Percentiles rank a stretch among this genome's conserved stretches.
Evolutionary conservation across 2,888 invertebrate species (phyloP).

Genomic region (Drosophila hawaiiensis): DNA sequence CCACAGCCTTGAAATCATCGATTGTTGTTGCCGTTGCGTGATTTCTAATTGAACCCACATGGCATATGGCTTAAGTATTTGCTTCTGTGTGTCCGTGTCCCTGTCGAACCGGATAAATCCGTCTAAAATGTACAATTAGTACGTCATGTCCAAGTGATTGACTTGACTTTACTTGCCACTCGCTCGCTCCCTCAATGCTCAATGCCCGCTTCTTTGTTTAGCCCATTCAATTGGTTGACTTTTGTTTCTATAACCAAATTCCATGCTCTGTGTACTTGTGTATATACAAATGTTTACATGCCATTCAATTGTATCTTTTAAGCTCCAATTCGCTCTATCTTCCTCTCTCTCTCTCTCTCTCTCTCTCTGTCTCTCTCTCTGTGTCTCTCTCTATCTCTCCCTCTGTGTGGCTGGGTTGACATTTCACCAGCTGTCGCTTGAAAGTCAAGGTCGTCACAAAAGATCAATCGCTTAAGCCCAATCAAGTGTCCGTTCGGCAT

Average conservation of each 20-base stretch:
- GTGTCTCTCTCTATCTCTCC: background rate
- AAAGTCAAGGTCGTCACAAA: slow-evolving; percentile 67
- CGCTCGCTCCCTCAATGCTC: background rate
- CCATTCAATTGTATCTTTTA: slow-evolving; percentile 38
- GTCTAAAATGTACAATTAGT: slow-evolving; percentile 67
- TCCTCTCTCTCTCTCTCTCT: slow-evolving; percentile 18
- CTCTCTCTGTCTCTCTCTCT: background rate
- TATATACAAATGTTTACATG: slow-evolving; percentile 26
- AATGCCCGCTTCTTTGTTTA: slow-evolving; percentile 27
- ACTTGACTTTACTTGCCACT: slow-evolving; percentile 40
- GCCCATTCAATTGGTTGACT: slow-evolving; percentile 36
- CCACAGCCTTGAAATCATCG: slow-evolving; percentile 61
- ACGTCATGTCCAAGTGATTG: slow-evolving; percentile 66
- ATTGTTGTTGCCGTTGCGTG: slow-evolving; percentile 32
- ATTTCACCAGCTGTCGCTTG: slow-evolving; percentile 57
- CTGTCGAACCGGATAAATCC: slow-evolving; percentile 58
- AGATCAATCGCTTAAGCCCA: slow-evolving; percentile 40
- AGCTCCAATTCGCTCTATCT: background rate
- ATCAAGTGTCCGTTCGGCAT: slow-evolving; percentile 50
- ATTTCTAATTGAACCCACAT: slow-evolving; percentile 49
- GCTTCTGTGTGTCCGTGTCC: slow-evolving; percentile 26
- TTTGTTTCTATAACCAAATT: slow-evolving; percentile 39
- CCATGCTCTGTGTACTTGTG: slow-evolving; percentile 7
- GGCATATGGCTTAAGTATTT: slow-evolving; percentile 11
- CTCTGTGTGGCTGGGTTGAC: slow-evolving; percentile 20